Evolutionary conservation across 2,113 vertebrate genomes (phyloP).

Genomic region (Amphiprion ocellaris): DNA sequence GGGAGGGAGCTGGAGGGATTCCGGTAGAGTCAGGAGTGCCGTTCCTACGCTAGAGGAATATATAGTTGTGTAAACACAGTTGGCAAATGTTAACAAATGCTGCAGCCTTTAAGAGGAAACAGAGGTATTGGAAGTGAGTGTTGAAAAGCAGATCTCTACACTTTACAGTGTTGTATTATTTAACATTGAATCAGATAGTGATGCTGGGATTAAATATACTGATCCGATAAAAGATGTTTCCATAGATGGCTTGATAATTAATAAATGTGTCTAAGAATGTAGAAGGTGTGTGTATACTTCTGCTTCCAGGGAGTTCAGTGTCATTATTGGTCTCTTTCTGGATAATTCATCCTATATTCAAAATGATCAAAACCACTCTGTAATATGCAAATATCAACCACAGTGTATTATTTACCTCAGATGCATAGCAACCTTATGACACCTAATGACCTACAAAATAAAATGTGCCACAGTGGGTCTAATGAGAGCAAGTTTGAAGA

Average conservation of each 20-base stretch:
- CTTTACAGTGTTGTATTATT: constrained; percentile 4
- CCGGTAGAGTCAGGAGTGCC: constrained; percentile 29
- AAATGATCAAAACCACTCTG: constrained; percentile 28
- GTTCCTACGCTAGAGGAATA: constrained; percentile 51
- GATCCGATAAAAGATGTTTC: neutral
- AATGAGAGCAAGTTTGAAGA: constrained; percentile 61
- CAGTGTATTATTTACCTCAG: constrained; percentile 11
- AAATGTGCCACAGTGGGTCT: constrained; percentile 44
- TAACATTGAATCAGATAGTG: neutral
- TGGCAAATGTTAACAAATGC: constrained; percentile 41
- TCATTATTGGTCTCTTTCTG: constrained; percentile 47
- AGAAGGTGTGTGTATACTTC: neutral
- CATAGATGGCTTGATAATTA: constrained; percentile 30
- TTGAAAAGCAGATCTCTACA: neutral
- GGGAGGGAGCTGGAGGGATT: constrained; percentile 16
- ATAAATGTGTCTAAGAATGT: constrained; percentile 11
- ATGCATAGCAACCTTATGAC: constrained; percentile 21
- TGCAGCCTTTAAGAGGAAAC: constrained; percentile 29
- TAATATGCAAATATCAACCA: constrained; percentile 24
- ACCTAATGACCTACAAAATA: constrained; percentile 60
- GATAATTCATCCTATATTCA: constrained; percentile 33
- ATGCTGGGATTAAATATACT: neutral
- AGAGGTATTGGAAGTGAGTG: neutral
- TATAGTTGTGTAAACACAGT: constrained; percentile 60
- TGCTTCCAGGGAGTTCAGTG: constrained; percentile 34